Evolutionary conservation across 2,113 vertebrate genomes (phyloP).

Genomic region (Sinocyclocheilus grahami): DNA sequence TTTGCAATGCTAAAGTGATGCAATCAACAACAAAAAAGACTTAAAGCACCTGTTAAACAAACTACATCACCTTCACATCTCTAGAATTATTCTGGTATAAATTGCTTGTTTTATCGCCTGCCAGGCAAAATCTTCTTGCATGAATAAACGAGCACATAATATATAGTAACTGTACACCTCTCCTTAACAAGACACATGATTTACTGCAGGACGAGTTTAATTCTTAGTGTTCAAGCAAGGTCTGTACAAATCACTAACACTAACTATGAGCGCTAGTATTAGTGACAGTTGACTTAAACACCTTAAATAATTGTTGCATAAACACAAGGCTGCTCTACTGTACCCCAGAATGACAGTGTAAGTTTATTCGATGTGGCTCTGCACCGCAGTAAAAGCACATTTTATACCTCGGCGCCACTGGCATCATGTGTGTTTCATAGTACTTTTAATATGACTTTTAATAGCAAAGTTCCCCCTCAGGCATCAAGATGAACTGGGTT

Average conservation of each 20-base stretch:
- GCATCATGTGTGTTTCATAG: conserved; percentile 14
- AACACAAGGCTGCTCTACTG: background rate
- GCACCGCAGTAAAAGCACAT: background rate
- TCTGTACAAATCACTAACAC: no score
- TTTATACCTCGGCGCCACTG: background rate
- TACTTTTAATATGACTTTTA: conserved; percentile 41
- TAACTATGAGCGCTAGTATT: no score
- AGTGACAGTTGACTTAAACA: background rate
- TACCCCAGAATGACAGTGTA: background rate
- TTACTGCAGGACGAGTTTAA: background rate
- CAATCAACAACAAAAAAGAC: no score
- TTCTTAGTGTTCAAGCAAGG: background rate
- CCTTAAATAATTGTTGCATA: background rate
- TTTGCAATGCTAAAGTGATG: no score
- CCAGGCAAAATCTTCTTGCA: no score
- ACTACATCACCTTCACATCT: no score
- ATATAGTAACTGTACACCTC: background rate
- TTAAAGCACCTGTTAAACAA: no score
- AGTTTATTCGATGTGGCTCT: background rate
- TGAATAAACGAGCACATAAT: no score
- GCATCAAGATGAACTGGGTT: conserved; percentile 53
- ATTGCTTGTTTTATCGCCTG: no score
- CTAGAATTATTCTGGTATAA: no score
- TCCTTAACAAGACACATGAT: background rate
- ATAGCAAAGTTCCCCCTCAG: conserved; percentile 41